phyloP scores from a whole-genome alignment of 1,140 invertebrate species.

The Eciton burchellii region DNA sequence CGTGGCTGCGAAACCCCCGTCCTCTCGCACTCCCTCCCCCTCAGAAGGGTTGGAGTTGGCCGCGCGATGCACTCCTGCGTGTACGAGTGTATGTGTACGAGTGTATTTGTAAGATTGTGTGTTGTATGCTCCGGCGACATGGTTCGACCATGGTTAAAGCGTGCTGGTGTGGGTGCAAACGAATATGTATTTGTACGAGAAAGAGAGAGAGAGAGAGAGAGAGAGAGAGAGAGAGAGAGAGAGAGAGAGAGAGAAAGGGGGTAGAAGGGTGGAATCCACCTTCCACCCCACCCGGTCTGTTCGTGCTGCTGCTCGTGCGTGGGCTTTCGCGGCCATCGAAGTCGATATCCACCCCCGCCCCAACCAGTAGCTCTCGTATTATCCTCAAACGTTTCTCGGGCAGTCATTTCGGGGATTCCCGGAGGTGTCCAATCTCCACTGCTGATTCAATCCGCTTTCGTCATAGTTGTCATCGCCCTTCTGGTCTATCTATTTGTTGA shows the following conservation, averaged over 20 bases:
- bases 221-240: slow-evolving; percentile 23
- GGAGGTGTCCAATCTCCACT: neutral
- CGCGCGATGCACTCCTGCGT: slow-evolving; percentile 45
- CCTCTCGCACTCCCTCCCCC: slow-evolving; percentile 24
- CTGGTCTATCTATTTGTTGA: neutral
- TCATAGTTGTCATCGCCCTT: neutral
- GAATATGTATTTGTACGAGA: slow-evolving; percentile 56
- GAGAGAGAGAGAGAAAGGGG: too few species aligned
- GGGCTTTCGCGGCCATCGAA: slow-evolving; percentile 69
- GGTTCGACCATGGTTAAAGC: slow-evolving; percentile 28
- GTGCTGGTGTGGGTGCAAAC: slow-evolving; percentile 27
- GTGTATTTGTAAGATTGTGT: slow-evolving; percentile 7
- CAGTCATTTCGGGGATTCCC: slow-evolving; percentile 42
- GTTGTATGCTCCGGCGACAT: slow-evolving; percentile 17
- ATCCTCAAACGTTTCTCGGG: slow-evolving; percentile 65
- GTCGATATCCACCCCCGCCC: slow-evolving; percentile 76
- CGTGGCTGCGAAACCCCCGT: slow-evolving; percentile 56
- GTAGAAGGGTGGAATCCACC: slow-evolving; percentile 62
- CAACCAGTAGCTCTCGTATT: slow-evolving; percentile 62
- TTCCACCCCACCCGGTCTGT: slow-evolving; percentile 19
- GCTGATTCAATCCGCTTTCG: slow-evolving; percentile 1
- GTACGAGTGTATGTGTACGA: neutral
- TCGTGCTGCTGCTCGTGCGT: slow-evolving; percentile 71
- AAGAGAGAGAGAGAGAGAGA: slow-evolving; percentile 29
- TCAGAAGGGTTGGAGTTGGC: slow-evolving; percentile 66